Evolutionary conservation across 2,888 invertebrate genomes (phyloP).

Genomic region (Polia nebulosa): DNA sequence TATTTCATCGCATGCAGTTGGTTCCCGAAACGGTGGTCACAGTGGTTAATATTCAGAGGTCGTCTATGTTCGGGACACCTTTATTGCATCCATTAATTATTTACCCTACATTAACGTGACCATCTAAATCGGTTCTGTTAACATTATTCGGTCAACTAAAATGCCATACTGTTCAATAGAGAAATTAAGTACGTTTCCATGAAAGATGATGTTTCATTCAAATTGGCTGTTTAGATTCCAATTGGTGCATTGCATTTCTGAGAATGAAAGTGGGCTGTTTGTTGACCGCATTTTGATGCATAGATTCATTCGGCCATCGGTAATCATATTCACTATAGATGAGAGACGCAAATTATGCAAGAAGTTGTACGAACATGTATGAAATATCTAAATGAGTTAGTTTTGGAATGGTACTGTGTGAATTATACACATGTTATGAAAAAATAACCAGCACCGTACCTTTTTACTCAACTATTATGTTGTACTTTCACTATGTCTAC

Average conservation of each 20-base stretch:
- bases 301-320: not conserved
- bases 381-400: not conserved
- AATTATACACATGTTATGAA: too few species aligned
- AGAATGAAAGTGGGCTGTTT: conserved; percentile 3
- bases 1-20: conserved; percentile 54
- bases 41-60: conserved; percentile 49
- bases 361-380: not conserved
- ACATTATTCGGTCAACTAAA: conserved; percentile 20
- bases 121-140: conserved; percentile 11
- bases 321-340: not conserved
- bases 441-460: too few species aligned
- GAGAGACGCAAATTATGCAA: not conserved
- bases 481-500: too few species aligned
- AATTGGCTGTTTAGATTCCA: conserved; percentile 21
- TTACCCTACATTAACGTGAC: conserved; percentile 25
- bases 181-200: not conserved
- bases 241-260: not conserved
- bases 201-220: not conserved
- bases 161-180: not conserved
- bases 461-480: too few species aligned
- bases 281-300: conserved; percentile 17
- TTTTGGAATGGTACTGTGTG: not conserved
- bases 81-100: conserved; percentile 54
- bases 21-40: conserved; percentile 35
- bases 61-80: conserved; percentile 44